phyloP scores from a whole-genome alignment of 1,140 invertebrate species.

The Heterodera schachtii region DNA sequence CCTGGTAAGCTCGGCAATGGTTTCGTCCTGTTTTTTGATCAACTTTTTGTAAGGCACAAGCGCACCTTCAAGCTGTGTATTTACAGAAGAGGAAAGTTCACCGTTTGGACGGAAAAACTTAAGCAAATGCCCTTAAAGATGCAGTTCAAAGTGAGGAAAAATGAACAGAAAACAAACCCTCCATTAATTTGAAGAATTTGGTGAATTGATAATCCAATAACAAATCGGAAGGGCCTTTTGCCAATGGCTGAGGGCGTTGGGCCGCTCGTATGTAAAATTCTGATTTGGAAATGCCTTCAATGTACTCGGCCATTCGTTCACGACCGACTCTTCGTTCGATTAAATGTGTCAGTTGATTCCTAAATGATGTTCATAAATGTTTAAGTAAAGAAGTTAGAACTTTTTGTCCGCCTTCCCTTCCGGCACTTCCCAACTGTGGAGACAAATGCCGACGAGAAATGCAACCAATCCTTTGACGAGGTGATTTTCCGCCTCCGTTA shows the following conservation, averaged over 20 bases:
- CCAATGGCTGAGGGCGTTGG: conserved; percentile 86
- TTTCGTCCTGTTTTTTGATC: conserved; percentile 80
- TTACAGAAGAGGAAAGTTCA: conserved; percentile 31
- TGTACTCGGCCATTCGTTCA: conserved; percentile 83
- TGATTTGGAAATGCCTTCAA: conserved; percentile 82
- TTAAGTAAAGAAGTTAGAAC: conserved; percentile 17
- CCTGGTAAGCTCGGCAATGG: conserved; percentile 75
- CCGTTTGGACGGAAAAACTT: conserved; percentile 52
- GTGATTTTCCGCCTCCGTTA: conserved; percentile 76
- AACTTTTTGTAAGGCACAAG: conserved; percentile 79
- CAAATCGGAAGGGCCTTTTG: conserved; percentile 77
- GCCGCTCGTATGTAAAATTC: conserved; percentile 87
- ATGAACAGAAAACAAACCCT: conserved; percentile 61
- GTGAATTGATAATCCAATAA: conserved; percentile 89
- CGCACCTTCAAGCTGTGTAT: conserved; percentile 66
- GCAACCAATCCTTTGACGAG: conserved; percentile 90
- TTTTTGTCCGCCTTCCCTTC: conserved; percentile 42
- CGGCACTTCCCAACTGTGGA: conserved; percentile 84
- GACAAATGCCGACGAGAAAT: conserved; percentile 87
- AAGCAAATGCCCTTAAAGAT: conserved; percentile 50
- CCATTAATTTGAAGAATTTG: conserved; percentile 67
- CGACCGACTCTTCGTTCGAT: conserved; percentile 87
- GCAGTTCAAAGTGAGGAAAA: background rate
- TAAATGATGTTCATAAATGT: conserved; percentile 26
- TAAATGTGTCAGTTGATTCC: conserved; percentile 80